Percentiles rank a stretch among this genome's conserved stretches.
Conservation (phyloP, 1,140 invertebrate genomes). For the Zaprionus nigranus region DNA sequence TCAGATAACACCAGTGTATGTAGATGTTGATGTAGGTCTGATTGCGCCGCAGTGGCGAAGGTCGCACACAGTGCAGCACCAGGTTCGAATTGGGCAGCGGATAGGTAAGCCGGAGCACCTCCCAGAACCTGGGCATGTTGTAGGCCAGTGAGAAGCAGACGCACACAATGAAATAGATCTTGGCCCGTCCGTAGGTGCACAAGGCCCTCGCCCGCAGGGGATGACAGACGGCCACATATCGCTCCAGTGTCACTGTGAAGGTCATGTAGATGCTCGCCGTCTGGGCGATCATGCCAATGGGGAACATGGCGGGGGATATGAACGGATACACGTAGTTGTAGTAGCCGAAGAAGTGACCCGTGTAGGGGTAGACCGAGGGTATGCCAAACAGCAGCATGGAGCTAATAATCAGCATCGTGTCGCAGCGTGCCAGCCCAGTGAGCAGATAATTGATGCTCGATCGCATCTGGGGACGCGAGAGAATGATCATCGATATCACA, state of each 20-base stretch:
- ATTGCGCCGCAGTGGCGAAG: slow-evolving; percentile 89
- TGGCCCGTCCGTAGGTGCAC: slow-evolving; percentile 95
- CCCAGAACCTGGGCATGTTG: slow-evolving; percentile 93
- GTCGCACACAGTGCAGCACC: slow-evolving; percentile 89
- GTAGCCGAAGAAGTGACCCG: slow-evolving; percentile 90
- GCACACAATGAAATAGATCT: slow-evolving; percentile 93
- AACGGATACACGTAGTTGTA: slow-evolving; percentile 92
- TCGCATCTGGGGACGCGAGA: slow-evolving; percentile 96
- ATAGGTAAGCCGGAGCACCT: slow-evolving; percentile 84
- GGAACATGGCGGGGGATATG: slow-evolving; percentile 93
- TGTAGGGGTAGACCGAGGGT: slow-evolving; percentile 92
- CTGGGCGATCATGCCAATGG: slow-evolving; percentile 94
- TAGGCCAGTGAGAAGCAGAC: slow-evolving; percentile 93
- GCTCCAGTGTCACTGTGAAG: slow-evolving; percentile 96
- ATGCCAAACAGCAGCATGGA: slow-evolving; percentile 95
- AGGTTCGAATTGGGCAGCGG: slow-evolving; percentile 44
- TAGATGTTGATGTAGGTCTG: slow-evolving; percentile 93
- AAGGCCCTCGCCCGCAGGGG: slow-evolving; percentile 94
- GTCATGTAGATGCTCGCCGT: slow-evolving; percentile 98
- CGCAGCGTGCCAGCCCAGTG: slow-evolving; percentile 95
- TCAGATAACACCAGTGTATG: slow-evolving; percentile 96
- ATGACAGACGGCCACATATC: slow-evolving; percentile 98
- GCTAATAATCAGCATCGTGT: slow-evolving; percentile 94
- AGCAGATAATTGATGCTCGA: slow-evolving; percentile 97
- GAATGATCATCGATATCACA: slow-evolving; percentile 94